These are phyloP conservation scores for Epiperipatus broadwayi DNA, from an alignment of 2,888 invertebrate species.

Conservation along the genomic window DNA sequence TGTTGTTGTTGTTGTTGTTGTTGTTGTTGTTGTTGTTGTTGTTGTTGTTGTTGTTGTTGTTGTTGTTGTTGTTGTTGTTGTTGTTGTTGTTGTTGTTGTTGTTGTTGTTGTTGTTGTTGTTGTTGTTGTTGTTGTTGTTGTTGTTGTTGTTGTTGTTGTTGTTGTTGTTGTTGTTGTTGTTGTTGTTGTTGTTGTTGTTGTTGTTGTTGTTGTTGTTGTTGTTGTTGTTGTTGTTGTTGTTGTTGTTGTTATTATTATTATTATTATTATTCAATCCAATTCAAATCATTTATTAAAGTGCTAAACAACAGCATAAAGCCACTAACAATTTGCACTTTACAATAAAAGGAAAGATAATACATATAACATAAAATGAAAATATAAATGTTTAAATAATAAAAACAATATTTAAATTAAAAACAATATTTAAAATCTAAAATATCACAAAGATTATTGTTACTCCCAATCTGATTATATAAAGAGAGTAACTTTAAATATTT, in stretches of 20 bases:
- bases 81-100: slow-evolving; percentile 3
- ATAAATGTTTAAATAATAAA: no score
- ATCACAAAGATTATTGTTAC: no score
- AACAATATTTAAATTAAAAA: no score
- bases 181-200: slow-evolving; percentile 3
- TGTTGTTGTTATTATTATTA: slow-evolving; percentile 3
- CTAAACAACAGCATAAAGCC: no score
- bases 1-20: slow-evolving; percentile 3
- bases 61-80: slow-evolving; percentile 3
- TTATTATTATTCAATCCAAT: no score
- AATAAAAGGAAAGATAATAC: no score
- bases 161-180: slow-evolving; percentile 3
- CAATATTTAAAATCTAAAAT: no score
- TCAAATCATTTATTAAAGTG: not conserved
- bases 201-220: slow-evolving; percentile 3
- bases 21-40: slow-evolving; percentile 3
- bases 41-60: slow-evolving; percentile 3
- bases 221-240: slow-evolving; percentile 3
- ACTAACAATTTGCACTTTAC: no score
- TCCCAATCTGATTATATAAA: no score
- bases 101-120: slow-evolving; percentile 3
- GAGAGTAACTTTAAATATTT: no score
- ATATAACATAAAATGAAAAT: no score
- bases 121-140: slow-evolving; percentile 3
- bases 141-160: slow-evolving; percentile 3